Base-by-base conservation (phyloP, 2,797 vertebrate genomes). In the Poliocrania exsul region DNA sequence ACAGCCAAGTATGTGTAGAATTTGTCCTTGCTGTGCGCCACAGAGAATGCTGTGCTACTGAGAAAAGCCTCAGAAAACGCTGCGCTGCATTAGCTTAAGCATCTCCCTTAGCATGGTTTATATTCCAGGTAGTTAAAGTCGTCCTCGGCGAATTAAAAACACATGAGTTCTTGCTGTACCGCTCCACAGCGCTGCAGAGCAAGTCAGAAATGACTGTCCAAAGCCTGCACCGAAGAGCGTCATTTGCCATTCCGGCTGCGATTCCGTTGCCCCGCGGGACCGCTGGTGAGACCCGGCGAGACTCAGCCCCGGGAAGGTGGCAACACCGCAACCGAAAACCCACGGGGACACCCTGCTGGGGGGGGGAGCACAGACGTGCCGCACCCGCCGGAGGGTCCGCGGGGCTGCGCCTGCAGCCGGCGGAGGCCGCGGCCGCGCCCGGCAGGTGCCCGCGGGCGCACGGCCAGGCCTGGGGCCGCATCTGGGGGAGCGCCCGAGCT, bases 1-100 rank as follows among this genome's bases (percentile, higher is more conserved):
- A 93, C 19, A 18, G 64, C 53, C 82, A 96, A 93, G 62, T 86
- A 93, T 91, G 94, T 88, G 78, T 78, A 95, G 73, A 96, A 95
- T 93, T 91, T 81, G 85, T 88, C 73, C 95, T 93, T 88, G 95
- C 93, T 89, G 92, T 54, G 89, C 25, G 9, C 84, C 78, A 90
- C 69, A 73, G 13, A 29, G 86, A 75, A 65, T 6, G 73, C 40
- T 80, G 78, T 9, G 1, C 83, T 85, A 51, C 70, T n/a, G 38
- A 62, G 54, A 86, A 77, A 73, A 74, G 31, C 2, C 44, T 65
- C 31, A 20, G 60, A 51, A 83, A 79, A 83, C 33, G 44, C 70
- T 79, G 81, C 9, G 6, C 47, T 49, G 87, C 61, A 20, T 1
- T 28, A 54, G 29, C 15, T 83, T 58, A 40, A 78, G 38, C 6